Evolutionary conservation across 1,140 invertebrate species (phyloP).

Genomic region (Ceratitis capitata): DNA sequence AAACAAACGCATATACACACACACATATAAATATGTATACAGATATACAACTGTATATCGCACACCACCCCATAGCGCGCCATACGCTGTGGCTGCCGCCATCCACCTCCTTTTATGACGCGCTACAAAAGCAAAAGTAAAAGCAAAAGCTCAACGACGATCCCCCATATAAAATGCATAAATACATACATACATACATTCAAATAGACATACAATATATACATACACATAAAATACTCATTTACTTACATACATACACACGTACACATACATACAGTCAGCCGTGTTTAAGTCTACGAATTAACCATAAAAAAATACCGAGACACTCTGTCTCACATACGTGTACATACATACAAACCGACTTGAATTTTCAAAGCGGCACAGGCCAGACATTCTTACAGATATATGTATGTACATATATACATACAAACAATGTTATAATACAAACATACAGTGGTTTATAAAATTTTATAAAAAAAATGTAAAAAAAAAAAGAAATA

Average conservation of each 20-base stretch:
- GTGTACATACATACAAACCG: slow-evolving; percentile 12
- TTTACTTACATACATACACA: neutral
- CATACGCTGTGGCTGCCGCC: too few species aligned
- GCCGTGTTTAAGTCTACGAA: neutral
- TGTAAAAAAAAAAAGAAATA: neutral
- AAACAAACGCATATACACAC: neutral
- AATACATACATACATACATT: neutral
- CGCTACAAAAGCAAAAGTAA: neutral
- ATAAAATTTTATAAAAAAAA: neutral
- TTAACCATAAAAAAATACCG: slow-evolving; percentile 24
- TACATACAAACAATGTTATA: too few species aligned
- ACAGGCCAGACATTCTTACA: neutral
- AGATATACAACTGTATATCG: too few species aligned
- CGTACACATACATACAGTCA: neutral
- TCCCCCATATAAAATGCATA: slow-evolving; percentile 35
- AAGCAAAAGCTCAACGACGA: neutral
- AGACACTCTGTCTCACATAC: too few species aligned
- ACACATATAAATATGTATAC: neutral
- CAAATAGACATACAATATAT: neutral
- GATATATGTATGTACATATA: neutral
- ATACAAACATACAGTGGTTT: neutral
- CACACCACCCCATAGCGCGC: neutral
- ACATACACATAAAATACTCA: slow-evolving; percentile 21
- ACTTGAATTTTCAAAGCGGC: slow-evolving; percentile 28
- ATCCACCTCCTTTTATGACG: slow-evolving; percentile 6